These are phyloP conservation scores for Tipula unca DNA, from an alignment of 2,888 invertebrate genomes.

Conservation along the genomic window DNA sequence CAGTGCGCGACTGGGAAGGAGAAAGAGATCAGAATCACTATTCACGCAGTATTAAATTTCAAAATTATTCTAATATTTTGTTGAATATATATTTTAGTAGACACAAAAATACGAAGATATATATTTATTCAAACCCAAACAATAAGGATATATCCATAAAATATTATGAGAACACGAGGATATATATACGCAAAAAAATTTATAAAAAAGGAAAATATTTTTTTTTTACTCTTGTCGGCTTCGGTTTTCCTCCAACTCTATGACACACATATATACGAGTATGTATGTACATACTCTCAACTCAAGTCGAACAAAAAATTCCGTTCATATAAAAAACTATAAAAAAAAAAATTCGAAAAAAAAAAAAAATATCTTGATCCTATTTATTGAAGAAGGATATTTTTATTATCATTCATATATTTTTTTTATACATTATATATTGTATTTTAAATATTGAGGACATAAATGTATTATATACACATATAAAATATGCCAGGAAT, in stretches of 20 bases:
- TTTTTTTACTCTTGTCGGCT: not conserved
- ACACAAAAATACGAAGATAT: not conserved
- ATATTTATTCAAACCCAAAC: conserved; percentile 8
- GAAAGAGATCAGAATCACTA: not conserved
- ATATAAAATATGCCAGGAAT: not conserved
- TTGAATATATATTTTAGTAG: not conserved
- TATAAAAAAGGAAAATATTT: not conserved
- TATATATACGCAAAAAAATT: not conserved
- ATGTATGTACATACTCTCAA: no score
- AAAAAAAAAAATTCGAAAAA: not conserved
- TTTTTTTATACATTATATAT: not conserved
- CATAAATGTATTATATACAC: not conserved
- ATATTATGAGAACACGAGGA: not conserved
- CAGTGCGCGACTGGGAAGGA: not conserved
- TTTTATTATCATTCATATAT: conserved; percentile 14
- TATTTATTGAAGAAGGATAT: conserved; percentile 14
- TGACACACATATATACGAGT: not conserved
- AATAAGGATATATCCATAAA: not conserved
- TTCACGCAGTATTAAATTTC: not conserved
- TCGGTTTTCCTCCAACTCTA: not conserved
- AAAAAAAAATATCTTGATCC: conserved; percentile 3
- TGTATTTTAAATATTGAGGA: conserved; percentile 14
- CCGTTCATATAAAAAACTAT: not conserved
- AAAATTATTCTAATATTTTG: conserved; percentile 14
- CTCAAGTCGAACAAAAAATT: not conserved